phyloP scores from a whole-genome alignment of 2,888 invertebrate genomes.

The Zhuqinia jingwanae region DNA sequence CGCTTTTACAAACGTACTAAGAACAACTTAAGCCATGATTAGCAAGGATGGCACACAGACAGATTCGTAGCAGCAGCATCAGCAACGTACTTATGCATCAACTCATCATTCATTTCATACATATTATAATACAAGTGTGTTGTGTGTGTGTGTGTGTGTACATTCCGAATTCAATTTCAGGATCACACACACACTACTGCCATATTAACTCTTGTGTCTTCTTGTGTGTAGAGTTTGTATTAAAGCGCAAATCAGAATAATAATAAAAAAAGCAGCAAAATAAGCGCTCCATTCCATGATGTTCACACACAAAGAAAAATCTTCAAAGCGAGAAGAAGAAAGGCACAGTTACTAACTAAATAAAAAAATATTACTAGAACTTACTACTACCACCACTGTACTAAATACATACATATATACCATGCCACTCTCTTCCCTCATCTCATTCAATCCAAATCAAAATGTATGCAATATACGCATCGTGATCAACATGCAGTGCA shows the following conservation, averaged over 20 bases:
- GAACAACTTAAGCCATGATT: neutral
- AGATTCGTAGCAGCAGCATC: too few species aligned
- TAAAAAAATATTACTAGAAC: conserved; percentile 5
- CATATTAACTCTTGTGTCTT: neutral
- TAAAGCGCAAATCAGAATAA: conserved; percentile 3
- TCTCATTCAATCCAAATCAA: conserved; percentile 29
- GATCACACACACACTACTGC: neutral
- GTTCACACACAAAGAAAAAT: conserved; percentile 28
- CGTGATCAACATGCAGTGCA: conserved; percentile 21
- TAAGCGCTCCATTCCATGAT: conserved; percentile 33
- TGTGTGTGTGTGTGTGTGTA: too few species aligned
- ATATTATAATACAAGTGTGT: conserved; percentile 30
- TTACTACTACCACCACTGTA: conserved; percentile 6
- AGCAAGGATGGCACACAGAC: too few species aligned
- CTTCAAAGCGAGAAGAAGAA: conserved; percentile 1
- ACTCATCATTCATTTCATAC: too few species aligned
- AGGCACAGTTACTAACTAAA: conserved; percentile 46
- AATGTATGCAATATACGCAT: neutral
- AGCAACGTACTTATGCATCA: too few species aligned
- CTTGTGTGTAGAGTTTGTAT: neutral
- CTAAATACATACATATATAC: neutral
- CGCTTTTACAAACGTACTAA: neutral
- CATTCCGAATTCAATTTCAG: conserved; percentile 2
- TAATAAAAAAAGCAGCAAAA: conserved; percentile 22
- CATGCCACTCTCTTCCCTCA: neutral